Base-by-base conservation (phyloP, 2,888 invertebrate species). In the Idaea straminata region DNA sequence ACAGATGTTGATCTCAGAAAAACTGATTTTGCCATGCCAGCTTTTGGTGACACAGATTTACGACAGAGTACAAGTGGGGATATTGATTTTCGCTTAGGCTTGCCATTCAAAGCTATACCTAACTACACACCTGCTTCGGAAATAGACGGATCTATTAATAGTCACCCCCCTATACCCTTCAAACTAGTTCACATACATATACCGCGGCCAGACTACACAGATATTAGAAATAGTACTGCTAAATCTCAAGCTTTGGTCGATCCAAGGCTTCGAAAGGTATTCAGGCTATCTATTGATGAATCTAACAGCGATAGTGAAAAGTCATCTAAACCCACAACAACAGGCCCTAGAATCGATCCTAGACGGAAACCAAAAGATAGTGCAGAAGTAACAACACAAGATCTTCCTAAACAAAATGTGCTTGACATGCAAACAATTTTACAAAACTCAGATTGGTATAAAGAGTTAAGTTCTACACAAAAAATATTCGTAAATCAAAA, bases 81-180 rank as follows among this genome's bases (percentile, higher is more conserved):
- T 79, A 94, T 96, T 57, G 97, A 97, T 87, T 93, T 97, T 71
- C 94, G 97, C 35, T 87, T 96, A 74, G 94, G 94, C 35, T 84
- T 96, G 66, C 96, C 97, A 0, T 97, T 97, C 79, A 96, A 97
- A 83, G 95, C 96, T 7, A 95, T 96, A 62, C 95, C 96, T n/a
- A 95, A 96, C 75, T 97, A 97, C 82, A 94, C 96, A 15, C 97
- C 97, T 0, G 97, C 97, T 35, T 96, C 96, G 0, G 98, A 98
- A 91, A 97, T 98, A 69, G 96, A 97, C 80, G 97, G 96, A 7
- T 96, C 96, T 57, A 94, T 96, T 61, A 95, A 95, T 63, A 96
- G 96, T 59, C 97, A 97, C 83, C 94, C 95, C 0, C 96, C 96
- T 0, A 95, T 97, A 63, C 75, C 88, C 0, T 98, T 96, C 92